Evolutionary conservation across 2,888 invertebrate genomes (phyloP), one percentile per base, ranked within the genome.

Genomic region (Busseola fusca): DNA sequence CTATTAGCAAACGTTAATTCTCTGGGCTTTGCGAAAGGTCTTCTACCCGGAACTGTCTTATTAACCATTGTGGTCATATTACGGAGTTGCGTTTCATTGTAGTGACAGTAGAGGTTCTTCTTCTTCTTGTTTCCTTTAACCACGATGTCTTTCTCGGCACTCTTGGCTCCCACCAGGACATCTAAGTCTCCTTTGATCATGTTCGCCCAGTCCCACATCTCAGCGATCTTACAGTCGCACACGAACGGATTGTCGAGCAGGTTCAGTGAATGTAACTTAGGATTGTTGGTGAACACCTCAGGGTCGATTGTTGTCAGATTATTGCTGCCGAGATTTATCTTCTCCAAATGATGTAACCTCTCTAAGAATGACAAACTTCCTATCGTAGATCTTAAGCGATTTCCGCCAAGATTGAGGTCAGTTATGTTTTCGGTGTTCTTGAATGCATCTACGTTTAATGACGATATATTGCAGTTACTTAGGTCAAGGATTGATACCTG

Each of bases 191-290:
- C 96, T 85, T 97, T 97, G 50, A 96, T 96, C 90, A 97, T 96
- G 52, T 96, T 93, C 0, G 97, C 97, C 97, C 97, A 97, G 83
- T 97, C 96, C 97, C 97, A 97, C 94, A 97, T 96, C 72, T 97
- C 97, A 0, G 96, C 96, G 37, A 97, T 96, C 77, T 96, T 96
- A 83, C 97, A 97, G 83, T 97, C 96, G 86, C 97, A 97, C 70
- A 96, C 91, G 93, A 97, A 97, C 3, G 97, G 97, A 91, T 97
- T 97, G 5, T 97, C 97, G 14, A 97, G 93, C 10, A 97, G 91
- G 86, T 97, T 97, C 63, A 97, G 84, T 5, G 96, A 96, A 71
- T 96, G 91, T 7, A 97, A 87, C 74, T 95, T 96, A 0, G 96
- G 96, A 90, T 97, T 97, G 64, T 94, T 91, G 1, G 92, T 90